A percentile compares a stretch with the other conserved stretches of the same genome.
Conservation (phyloP, 2,797 vertebrate species). For the Hirundo rustica region DNA sequence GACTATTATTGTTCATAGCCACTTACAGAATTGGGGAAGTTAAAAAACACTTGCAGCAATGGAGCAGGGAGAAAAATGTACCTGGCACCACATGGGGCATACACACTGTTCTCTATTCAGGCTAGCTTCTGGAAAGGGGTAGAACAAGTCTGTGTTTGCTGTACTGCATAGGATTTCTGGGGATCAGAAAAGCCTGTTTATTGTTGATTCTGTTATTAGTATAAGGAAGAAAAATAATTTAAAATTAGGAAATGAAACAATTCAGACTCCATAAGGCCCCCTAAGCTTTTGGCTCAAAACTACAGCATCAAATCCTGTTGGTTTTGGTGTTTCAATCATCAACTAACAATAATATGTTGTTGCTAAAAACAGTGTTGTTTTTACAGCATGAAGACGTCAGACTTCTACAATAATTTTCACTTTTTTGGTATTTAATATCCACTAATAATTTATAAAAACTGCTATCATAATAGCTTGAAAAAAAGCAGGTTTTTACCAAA, state of each 20-base stretch:
- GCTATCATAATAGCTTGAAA: neutral
- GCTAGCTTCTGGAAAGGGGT: neutral
- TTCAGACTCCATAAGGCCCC: neutral
- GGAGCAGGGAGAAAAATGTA: neutral
- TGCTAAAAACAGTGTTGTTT: neutral
- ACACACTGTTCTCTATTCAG: neutral
- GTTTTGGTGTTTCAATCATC: neutral
- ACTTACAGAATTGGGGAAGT: neutral
- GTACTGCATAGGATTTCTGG: neutral
- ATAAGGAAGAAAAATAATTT: neutral
- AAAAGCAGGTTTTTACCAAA: neutral
- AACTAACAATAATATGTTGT: neutral
- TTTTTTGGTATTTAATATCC: neutral
- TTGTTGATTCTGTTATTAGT: neutral
- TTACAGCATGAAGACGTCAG: neutral
- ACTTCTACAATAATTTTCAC: neutral
- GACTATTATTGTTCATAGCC: neutral
- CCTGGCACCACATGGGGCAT: neutral
- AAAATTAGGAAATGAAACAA: neutral
- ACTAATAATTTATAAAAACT: neutral
- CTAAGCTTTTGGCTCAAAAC: neutral
- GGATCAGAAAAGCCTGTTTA: neutral
- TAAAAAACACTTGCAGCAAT: neutral
- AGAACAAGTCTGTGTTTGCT: neutral
- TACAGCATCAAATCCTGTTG: neutral